Evolutionary conservation across 2,888 invertebrate species (phyloP).

Genomic region (Chalcis sispes): DNA sequence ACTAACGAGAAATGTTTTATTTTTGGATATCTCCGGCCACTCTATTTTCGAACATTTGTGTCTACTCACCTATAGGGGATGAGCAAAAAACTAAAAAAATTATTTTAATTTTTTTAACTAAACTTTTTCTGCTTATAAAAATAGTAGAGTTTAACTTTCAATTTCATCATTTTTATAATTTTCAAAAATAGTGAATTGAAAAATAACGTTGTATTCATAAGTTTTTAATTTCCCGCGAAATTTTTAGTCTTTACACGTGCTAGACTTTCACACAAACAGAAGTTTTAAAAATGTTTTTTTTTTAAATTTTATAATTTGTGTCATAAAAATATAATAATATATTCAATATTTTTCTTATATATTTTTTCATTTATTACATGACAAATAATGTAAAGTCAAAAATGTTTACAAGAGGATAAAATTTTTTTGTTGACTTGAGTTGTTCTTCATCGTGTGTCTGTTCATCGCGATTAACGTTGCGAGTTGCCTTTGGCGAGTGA

Average conservation of each 20-base stretch:
- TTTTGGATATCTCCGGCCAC: slow-evolving; percentile 69
- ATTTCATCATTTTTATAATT: not conserved
- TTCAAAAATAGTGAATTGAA: not conserved
- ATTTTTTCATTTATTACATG: not conserved
- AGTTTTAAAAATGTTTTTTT: slow-evolving; percentile 10
- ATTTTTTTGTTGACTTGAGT: slow-evolving; percentile 57
- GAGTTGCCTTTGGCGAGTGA: slow-evolving; percentile 18
- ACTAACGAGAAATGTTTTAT: slow-evolving; percentile 65
- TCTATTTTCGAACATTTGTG: slow-evolving; percentile 69
- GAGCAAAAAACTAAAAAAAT: slow-evolving; percentile 3
- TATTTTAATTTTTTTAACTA: not conserved
- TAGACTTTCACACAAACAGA: slow-evolving; percentile 23
- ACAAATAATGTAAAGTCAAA: not conserved
- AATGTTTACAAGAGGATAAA: not conserved
- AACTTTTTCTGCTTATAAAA: not conserved
- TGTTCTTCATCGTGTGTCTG: slow-evolving; percentile 52
- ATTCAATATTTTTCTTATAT: no score
- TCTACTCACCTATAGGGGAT: slow-evolving; percentile 18
- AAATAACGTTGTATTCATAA: not conserved
- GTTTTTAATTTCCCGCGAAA: slow-evolving; percentile 39
- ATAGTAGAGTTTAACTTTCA: not conserved
- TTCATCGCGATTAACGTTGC: slow-evolving; percentile 6
- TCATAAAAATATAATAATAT: not conserved
- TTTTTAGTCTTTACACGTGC: slow-evolving; percentile 24
- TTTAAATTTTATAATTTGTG: not conserved